These are phyloP conservation scores for Cheirogaleus major DNA, from an alignment of 2,797 vertebrate species.

Conservation along the genomic window DNA sequence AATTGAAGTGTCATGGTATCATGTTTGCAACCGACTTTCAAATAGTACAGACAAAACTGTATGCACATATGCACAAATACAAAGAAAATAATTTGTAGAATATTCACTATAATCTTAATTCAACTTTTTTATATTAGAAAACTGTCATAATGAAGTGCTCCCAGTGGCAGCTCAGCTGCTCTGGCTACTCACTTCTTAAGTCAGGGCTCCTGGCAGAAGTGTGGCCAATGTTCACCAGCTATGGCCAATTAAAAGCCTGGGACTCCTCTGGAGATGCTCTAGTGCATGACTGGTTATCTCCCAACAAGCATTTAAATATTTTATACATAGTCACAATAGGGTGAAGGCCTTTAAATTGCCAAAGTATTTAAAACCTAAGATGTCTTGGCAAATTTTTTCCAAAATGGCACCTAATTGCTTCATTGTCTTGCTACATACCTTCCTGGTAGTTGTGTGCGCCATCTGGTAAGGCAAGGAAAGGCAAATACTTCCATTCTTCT, in stretches of 20 bases:
- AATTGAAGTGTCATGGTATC: not conserved
- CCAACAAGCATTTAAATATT: not conserved
- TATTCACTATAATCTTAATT: not conserved
- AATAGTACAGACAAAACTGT: not conserved
- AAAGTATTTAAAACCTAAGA: not conserved
- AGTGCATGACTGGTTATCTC: not conserved
- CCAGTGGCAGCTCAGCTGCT: not conserved
- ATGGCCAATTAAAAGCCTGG: not conserved
- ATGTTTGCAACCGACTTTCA: conserved; percentile 26
- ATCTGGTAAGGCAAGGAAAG: conserved; percentile 96
- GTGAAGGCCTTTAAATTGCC: not conserved
- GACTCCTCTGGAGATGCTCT: not conserved
- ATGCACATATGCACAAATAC: not conserved
- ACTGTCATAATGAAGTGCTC: not conserved
- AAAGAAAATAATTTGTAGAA: not conserved
- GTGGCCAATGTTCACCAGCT: not conserved
- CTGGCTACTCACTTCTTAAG: not conserved
- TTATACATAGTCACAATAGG: not conserved
- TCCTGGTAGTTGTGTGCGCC: conserved; percentile 99
- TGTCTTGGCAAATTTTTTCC: not conserved
- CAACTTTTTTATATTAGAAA: conserved; percentile 1
- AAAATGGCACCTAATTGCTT: not conserved
- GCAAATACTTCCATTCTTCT: conserved; percentile 97
- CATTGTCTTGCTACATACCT: conserved; percentile 85
- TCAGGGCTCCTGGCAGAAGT: not conserved